These are phyloP conservation scores for Hypocryptadius cinnamomeus DNA, from an alignment of 2,113 vertebrate species.

Conservation along the genomic window DNA sequence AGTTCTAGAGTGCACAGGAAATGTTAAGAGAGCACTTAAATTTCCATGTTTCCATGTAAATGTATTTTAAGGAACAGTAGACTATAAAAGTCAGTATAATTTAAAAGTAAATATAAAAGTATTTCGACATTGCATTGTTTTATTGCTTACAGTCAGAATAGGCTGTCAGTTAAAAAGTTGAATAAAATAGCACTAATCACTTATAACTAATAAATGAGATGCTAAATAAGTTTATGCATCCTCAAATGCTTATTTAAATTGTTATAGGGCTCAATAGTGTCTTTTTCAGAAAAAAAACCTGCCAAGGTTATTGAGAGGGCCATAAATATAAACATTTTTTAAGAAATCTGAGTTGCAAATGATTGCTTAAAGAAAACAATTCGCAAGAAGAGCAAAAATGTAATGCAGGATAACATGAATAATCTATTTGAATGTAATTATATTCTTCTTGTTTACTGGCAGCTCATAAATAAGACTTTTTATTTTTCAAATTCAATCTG, in stretches of 20 bases:
- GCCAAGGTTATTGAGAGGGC: neutral
- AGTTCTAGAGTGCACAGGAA: neutral
- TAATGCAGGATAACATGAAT: neutral
- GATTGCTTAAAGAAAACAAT: neutral
- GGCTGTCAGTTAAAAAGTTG: neutral
- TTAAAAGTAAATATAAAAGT: neutral
- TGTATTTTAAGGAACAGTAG: neutral
- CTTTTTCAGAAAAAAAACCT: neutral
- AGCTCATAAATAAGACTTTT: neutral
- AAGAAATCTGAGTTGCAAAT: neutral
- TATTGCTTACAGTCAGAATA: neutral
- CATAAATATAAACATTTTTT: neutral
- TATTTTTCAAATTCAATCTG: neutral
- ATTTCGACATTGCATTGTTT: neutral
- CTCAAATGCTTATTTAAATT: neutral
- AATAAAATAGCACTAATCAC: neutral
- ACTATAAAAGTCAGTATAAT: neutral
- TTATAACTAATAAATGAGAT: neutral
- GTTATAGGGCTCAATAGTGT: neutral
- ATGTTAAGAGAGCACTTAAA: neutral
- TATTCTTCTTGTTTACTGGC: neutral
- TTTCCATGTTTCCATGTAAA: neutral
- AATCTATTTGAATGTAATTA: neutral
- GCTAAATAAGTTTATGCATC: neutral
- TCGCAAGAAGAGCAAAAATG: neutral